Evolutionary conservation across 2,797 vertebrate genomes (phyloP).

Genomic region (Australoheros facetus): DNA sequence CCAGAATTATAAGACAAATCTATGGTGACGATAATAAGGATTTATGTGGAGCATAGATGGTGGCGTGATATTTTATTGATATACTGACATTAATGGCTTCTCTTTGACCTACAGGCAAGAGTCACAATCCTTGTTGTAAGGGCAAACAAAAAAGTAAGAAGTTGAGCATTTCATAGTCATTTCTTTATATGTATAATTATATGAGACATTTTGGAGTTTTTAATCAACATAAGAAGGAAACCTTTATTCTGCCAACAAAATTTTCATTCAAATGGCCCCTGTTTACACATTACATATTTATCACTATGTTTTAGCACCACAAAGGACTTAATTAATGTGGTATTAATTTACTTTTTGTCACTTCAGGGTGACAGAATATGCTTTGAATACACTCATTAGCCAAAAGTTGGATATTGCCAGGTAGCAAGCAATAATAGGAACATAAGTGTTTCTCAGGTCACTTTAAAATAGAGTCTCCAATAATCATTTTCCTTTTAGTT

Average conservation of each 20-base stretch:
- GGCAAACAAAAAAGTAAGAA: background rate
- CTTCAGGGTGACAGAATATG: too few relatives aligned
- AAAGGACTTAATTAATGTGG: too few relatives aligned
- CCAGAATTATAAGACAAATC: conserved; percentile 37
- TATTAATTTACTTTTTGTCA: too few relatives aligned
- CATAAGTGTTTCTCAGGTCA: too few relatives aligned
- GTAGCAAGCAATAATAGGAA: too few relatives aligned
- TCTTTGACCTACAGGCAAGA: conserved; percentile 27
- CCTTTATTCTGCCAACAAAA: background rate
- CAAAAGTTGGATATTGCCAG: too few relatives aligned
- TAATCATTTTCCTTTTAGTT: too few relatives aligned
- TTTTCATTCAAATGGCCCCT: background rate
- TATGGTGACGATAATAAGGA: conserved; percentile 23
- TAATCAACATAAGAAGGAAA: background rate
- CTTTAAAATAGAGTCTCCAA: too few relatives aligned
- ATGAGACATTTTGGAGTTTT: background rate
- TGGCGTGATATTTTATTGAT: conserved; percentile 14
- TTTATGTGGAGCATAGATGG: conserved; percentile 20
- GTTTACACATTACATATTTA: too few relatives aligned
- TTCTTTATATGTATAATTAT: background rate
- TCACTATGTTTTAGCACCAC: too few relatives aligned
- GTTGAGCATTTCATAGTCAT: background rate
- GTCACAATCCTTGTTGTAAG: background rate
- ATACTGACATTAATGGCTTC: background rate
- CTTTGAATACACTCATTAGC: too few relatives aligned